phyloP scores from a whole-genome alignment of 1,140 invertebrate genomes.

The Nasonia giraulti region DNA sequence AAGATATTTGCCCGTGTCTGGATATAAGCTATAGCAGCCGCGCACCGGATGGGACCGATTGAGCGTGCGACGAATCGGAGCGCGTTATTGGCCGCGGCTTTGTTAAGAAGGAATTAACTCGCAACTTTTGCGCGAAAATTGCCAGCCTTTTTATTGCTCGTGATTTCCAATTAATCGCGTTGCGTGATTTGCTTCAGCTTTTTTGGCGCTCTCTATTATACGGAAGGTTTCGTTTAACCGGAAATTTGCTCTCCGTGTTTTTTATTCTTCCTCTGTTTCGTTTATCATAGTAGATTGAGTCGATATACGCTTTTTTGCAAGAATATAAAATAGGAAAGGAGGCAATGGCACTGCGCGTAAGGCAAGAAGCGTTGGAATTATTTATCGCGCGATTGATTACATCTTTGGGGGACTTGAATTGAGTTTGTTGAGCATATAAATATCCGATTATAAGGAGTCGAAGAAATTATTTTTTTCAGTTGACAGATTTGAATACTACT shows the following conservation, averaged over 20 bases:
- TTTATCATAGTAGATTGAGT: no score
- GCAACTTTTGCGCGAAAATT: background rate
- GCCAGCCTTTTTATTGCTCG: background rate
- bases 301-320: no score
- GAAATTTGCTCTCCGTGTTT: background rate
- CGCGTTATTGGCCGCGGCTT: background rate
- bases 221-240: background rate
- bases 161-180: background rate
- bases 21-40: background rate
- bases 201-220: background rate
- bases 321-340: no score
- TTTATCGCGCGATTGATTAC: background rate
- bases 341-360: background rate
- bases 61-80: constrained; percentile 2
- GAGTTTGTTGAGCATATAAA: no score
- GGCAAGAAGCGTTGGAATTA: background rate
- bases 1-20: background rate
- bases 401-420: no score
- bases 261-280: no score
- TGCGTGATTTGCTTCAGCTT: background rate
- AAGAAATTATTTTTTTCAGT: no score
- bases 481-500: no score
- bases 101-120: background rate
- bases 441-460: no score
- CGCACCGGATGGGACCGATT: background rate